Percentiles rank a stretch among this genome's conserved stretches.
These are phyloP conservation scores for Nerophis ophidion DNA, from an alignment of 2,113 vertebrate genomes.

Conservation along the genomic window DNA sequence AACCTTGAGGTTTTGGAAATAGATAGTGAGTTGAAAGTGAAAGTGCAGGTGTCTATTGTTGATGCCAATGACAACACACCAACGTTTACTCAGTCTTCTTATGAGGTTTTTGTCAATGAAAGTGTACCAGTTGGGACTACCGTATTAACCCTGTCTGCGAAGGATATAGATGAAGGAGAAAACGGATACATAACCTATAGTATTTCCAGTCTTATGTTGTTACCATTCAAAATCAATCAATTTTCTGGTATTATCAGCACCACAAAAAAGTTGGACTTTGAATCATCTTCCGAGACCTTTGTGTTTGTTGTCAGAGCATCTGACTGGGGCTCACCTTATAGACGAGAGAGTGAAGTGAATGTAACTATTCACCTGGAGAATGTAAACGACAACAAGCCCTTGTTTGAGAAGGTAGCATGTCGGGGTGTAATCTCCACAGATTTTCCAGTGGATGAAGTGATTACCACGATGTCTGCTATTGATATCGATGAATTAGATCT, in stretches of 20 bases:
- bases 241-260: constrained; percentile 90
- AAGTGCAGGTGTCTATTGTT: constrained; percentile 76
- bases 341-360: constrained; percentile 90
- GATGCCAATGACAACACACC: constrained; percentile 93
- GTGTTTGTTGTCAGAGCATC: constrained; percentile 91
- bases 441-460: constrained; percentile 83
- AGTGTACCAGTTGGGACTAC: constrained; percentile 80
- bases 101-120: constrained; percentile 88
- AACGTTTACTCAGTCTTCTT: constrained; percentile 78
- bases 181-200: constrained; percentile 98
- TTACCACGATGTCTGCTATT: constrained; percentile 93
- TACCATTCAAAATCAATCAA: constrained; percentile 92
- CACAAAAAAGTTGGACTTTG: constrained; percentile 88
- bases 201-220: constrained; percentile 80
- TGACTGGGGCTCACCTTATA: constrained; percentile 95
- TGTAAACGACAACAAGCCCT: constrained; percentile 90
- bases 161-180: constrained; percentile 86
- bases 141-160: constrained; percentile 80
- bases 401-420: constrained; percentile 93
- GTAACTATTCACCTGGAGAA: constrained; percentile 88
- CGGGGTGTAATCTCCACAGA: constrained; percentile 87
- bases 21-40: constrained; percentile 75
- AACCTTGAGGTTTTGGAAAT: constrained; percentile 78
- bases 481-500: constrained; percentile 92
- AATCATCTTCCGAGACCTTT: constrained; percentile 87